Conservation (phyloP, 2,113 vertebrate genomes). For the Uria aalge region DNA sequence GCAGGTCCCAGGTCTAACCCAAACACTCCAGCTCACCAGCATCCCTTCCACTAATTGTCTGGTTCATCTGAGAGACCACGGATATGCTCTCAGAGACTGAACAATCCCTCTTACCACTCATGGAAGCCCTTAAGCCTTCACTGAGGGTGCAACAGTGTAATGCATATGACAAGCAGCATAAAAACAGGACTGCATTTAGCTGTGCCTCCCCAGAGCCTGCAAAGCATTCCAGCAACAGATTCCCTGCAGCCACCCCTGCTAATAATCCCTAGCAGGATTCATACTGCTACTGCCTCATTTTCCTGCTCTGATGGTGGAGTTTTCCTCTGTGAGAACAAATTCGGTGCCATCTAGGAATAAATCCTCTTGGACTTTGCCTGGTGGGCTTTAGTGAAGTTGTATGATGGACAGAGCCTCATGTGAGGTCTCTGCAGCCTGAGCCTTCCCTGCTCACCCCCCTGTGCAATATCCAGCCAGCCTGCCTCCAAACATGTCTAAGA, state of each 20-base stretch:
- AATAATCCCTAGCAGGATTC: not conserved
- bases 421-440: not conserved
- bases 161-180: not conserved
- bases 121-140: not conserved
- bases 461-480: not conserved
- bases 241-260: not conserved
- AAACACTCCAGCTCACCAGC: not conserved
- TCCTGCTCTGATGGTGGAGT: not conserved
- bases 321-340: not conserved
- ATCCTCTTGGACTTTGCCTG: not conserved
- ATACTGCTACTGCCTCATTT: not conserved
- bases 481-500: not conserved
- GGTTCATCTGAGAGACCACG: not conserved
- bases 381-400: not conserved
- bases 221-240: not conserved
- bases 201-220: not conserved
- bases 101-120: not conserved
- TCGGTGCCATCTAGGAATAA: not conserved
- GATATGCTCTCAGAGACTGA: not conserved
- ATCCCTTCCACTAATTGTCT: not conserved
- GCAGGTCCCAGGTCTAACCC: not conserved
- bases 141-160: not conserved
- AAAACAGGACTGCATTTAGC: not conserved
- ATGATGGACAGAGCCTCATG: accelerated
- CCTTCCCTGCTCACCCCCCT: not conserved